These are phyloP conservation scores for Eidolon dupreanum DNA, from an alignment of 2,797 vertebrate species.

Conservation along the genomic window DNA sequence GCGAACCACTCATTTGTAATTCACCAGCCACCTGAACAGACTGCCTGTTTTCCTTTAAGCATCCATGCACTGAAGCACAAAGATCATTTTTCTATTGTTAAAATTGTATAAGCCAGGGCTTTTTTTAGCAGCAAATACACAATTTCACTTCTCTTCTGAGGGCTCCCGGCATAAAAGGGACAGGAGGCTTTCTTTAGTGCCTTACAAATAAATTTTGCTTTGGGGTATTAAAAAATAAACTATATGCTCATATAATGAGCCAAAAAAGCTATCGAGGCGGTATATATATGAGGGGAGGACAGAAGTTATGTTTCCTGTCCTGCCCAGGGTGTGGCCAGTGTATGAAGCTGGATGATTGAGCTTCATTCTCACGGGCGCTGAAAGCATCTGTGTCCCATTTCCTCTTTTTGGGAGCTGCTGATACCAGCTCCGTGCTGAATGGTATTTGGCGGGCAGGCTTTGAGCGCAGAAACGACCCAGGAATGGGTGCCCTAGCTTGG, in stretches of 20 bases:
- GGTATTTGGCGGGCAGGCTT: not conserved
- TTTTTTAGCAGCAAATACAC: slow-evolving; percentile 82
- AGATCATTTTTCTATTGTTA: slow-evolving; percentile 88
- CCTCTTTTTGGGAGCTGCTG: not conserved
- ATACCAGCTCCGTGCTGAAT: not conserved
- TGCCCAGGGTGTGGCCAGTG: not conserved
- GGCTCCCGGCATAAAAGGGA: slow-evolving; percentile 71
- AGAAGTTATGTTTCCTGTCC: not conserved
- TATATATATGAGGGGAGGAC: not conserved
- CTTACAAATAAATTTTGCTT: slow-evolving; percentile 78
- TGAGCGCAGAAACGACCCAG: not conserved
- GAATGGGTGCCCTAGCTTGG: not conserved
- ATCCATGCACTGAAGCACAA: slow-evolving; percentile 84
- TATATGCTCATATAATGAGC: not conserved
- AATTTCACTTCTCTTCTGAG: slow-evolving; percentile 74
- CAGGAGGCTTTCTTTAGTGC: slow-evolving; percentile 69
- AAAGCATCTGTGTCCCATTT: not conserved
- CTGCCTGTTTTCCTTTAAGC: slow-evolving; percentile 82
- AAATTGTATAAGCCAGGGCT: slow-evolving; percentile 83
- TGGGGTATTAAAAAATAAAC: slow-evolving; percentile 72
- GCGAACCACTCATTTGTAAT: slow-evolving; percentile 89
- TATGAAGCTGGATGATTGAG: not conserved
- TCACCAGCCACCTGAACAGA: slow-evolving; percentile 88
- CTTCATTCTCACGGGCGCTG: not conserved
- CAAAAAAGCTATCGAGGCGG: not conserved